Evolutionary conservation across 2,113 vertebrate genomes (phyloP).

Genomic region (Suncus etruscus): DNA sequence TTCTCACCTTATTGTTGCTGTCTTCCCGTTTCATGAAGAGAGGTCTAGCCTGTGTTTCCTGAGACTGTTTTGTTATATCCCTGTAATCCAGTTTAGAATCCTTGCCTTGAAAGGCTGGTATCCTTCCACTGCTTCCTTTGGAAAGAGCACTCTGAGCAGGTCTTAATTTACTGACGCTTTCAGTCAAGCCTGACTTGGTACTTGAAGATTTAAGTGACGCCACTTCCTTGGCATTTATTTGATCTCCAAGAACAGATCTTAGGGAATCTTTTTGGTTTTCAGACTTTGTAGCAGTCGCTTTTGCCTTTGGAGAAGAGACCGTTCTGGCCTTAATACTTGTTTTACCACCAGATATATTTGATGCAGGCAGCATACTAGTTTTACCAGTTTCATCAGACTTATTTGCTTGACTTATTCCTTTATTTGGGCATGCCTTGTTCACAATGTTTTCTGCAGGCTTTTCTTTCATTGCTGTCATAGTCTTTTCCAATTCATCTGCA

Average conservation of each 20-base stretch:
- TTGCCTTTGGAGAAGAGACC: constrained; percentile 75
- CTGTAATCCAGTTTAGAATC: constrained; percentile 82
- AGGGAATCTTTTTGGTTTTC: constrained; percentile 79
- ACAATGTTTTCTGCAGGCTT: constrained; percentile 23
- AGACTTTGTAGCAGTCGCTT: constrained; percentile 48
- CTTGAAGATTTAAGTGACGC: constrained; percentile 44
- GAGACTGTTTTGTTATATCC: constrained; percentile 80
- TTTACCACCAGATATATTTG: constrained; percentile 41
- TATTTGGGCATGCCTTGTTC: constrained; percentile 57
- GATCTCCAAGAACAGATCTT: constrained; percentile 67
- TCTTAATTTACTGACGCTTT: constrained; percentile 75
- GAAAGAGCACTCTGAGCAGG: constrained; percentile 48
- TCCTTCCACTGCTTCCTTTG: constrained; percentile 81
- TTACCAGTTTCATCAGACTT: constrained; percentile 34
- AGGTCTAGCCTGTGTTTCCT: constrained; percentile 83
- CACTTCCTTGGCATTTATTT: constrained; percentile 41
- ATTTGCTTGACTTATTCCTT: constrained; percentile 61
- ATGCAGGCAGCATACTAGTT: neutral
- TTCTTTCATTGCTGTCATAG: neutral
- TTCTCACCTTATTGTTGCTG: constrained; percentile 86
- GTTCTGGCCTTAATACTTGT: constrained; percentile 61
- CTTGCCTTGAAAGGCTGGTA: constrained; percentile 82
- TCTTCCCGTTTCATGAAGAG: constrained; percentile 77
- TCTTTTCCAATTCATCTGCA: constrained; percentile 73
- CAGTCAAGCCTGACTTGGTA: constrained; percentile 65